Evolutionary conservation across 2,888 invertebrate species (phyloP).

Genomic region (Leucania comma): DNA sequence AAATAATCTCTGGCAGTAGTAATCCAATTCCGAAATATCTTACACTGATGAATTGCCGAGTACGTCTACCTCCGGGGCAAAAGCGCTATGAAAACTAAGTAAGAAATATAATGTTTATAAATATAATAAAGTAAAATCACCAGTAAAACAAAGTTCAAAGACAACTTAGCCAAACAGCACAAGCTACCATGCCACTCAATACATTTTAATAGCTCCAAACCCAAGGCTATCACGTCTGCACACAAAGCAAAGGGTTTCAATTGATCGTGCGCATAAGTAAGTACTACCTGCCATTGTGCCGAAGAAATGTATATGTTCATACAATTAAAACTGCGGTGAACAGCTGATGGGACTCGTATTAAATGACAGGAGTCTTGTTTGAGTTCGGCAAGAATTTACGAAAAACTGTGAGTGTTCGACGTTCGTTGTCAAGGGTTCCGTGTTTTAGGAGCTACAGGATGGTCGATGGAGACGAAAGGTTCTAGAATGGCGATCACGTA

Average conservation of each 20-base stretch:
- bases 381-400: not conserved
- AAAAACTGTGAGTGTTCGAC: not conserved
- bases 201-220: slow-evolving; percentile 11
- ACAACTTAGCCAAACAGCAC: not conserved
- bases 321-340: slow-evolving; percentile 40
- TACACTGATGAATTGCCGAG: too few species aligned
- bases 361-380: slow-evolving; percentile 51
- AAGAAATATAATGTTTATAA: not conserved
- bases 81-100: too few species aligned
- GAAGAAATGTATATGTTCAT: slow-evolving; percentile 5
- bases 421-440: not conserved
- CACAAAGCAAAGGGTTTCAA: slow-evolving; percentile 52
- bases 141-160: not conserved
- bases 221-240: slow-evolving; percentile 15
- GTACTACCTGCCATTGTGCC: slow-evolving; percentile 44
- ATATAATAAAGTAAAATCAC: too few species aligned
- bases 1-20: too few species aligned
- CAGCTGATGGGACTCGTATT: slow-evolving; percentile 54
- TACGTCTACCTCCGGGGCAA: too few species aligned
- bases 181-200: slow-evolving; percentile 33
- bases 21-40: too few species aligned
- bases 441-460: too few species aligned
- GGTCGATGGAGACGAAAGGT: too few species aligned
- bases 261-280: not conserved
- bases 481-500: too few species aligned